phyloP scores from a whole-genome alignment of 2,113 vertebrate species.

The Saguinus imperator region DNA sequence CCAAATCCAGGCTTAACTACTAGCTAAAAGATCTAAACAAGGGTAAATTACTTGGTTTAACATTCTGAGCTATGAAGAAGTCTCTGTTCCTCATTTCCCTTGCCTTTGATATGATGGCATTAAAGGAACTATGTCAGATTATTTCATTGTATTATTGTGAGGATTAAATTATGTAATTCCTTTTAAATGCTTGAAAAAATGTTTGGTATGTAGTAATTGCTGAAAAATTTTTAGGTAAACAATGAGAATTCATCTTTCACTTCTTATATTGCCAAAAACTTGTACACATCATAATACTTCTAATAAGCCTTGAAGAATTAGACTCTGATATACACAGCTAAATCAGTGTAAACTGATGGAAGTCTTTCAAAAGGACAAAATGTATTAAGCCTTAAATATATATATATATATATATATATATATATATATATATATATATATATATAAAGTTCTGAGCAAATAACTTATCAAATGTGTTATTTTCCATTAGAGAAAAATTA shows the following conservation, averaged over 20 bases:
- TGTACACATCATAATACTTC: neutral
- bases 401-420: neutral
- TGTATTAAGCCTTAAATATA: neutral
- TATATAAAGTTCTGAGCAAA: neutral
- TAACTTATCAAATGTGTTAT: neutral
- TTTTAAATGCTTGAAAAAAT: neutral
- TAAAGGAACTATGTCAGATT: neutral
- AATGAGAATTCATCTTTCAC: neutral
- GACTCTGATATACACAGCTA: neutral
- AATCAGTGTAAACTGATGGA: neutral
- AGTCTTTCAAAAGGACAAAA: constrained; percentile 1
- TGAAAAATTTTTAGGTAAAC: neutral
- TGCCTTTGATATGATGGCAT: neutral
- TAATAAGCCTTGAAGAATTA: neutral
- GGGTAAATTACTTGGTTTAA: neutral
- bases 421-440: too few relatives aligned
- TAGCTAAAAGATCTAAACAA: neutral
- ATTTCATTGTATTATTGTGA: neutral
- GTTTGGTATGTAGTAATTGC: neutral
- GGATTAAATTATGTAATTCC: neutral
- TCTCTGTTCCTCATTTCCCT: neutral
- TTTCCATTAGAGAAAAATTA: neutral
- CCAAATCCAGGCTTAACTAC: neutral
- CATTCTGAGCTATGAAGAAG: neutral
- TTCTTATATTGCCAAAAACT: neutral